Conservation (phyloP, 1,140 invertebrate genomes). For the Chironomus striatipennis region DNA sequence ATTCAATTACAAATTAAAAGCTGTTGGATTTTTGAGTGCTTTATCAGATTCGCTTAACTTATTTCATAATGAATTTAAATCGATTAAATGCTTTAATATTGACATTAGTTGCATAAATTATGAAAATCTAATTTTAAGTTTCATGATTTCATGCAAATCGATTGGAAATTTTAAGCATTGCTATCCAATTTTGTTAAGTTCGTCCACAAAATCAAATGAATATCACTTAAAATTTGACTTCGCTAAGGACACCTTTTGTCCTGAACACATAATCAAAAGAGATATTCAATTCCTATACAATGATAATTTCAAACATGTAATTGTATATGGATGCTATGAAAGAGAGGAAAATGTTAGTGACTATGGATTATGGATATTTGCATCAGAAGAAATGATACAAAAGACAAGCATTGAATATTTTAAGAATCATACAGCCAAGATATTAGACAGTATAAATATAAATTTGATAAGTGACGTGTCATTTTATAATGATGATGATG, state of each 20-base stretch:
- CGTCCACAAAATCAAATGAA: not conserved
- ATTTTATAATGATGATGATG: not conserved
- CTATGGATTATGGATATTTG: not conserved
- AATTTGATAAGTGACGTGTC: not conserved
- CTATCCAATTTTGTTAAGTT: not conserved
- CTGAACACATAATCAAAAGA: not conserved
- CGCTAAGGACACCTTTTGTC: not conserved
- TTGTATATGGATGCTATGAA: not conserved
- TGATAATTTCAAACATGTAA: not conserved
- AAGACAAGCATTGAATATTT: not conserved
- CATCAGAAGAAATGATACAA: not conserved
- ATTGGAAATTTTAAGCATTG: not conserved
- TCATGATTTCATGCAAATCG: not conserved
- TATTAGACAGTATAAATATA: not conserved
- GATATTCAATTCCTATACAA: not conserved
- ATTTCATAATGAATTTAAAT: not conserved
- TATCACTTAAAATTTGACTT: not conserved
- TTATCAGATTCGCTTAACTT: not conserved
- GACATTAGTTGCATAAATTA: not conserved
- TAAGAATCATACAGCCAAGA: not conserved
- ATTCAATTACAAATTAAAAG: not conserved
- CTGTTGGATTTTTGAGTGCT: not conserved
- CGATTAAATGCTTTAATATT: not conserved
- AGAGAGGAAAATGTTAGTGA: not conserved
- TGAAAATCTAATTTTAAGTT: not conserved